Base-by-base conservation (phyloP, 2,888 invertebrate genomes). In the Philhelius pedissequus region DNA sequence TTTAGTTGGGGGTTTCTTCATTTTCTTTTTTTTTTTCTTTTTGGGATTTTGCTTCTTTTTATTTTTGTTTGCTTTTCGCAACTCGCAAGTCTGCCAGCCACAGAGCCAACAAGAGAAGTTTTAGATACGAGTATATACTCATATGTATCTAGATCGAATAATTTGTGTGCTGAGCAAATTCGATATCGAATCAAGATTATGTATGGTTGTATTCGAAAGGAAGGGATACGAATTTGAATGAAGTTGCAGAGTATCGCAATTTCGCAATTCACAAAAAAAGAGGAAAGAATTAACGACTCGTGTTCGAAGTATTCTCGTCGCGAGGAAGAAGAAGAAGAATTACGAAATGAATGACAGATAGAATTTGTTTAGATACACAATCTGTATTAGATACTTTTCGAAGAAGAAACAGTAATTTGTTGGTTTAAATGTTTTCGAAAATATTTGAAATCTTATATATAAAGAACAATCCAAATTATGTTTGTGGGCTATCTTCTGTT, bases 181-280 rank as follows among this genome's bases (percentile, higher is more conserved):
- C 81, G 75, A 75, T 58, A 52, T 81, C 77, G 77, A 83, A 75
- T 62, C 15, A 38, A 18, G 40, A 70, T 22, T 27, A 25, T 4
- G 13, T 32, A 15, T 9, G 50, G 20, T 20, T 1, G 38, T 18
- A 13, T 18, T 27, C 25, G n/a, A n/a, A 30, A 50, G 0, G 4
- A 22, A 50, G 0, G 4, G n/a, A 22, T 8, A 22, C 15, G 43
- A 43, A 13, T 35, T 45, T 64, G 32, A 71, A 60, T 71, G 71
- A 71, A 70, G 32, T 45, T 58, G 22, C 38, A 38, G 38, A 58
- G 35, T 22, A 9, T 20, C 0, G 11, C 20, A 11, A n/a, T n/a
- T n/a, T n/a, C n/a, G n/a, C n/a, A n/a, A n/a, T n/a, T n/a, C n/a
- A n/a, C n/a, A n/a, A n/a, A n/a, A 6, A n/a, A 22, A 4, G 38